Conservation (phyloP, 2,113 vertebrate genomes). For the Sinosuthora webbiana region DNA sequence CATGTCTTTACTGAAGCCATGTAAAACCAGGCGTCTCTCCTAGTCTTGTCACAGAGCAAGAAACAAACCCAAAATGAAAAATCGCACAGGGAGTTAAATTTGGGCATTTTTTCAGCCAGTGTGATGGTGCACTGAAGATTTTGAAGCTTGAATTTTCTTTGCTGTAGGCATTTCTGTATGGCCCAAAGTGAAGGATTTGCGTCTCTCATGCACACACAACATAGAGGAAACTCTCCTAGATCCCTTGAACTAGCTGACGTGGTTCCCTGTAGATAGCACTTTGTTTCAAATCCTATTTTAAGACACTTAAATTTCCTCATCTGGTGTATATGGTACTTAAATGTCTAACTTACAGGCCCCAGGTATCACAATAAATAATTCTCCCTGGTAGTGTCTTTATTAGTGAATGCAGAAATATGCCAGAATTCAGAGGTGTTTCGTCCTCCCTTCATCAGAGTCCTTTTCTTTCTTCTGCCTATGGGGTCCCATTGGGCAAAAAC, state of each 20-base stretch:
- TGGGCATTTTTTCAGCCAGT: background rate
- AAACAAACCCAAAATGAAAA: background rate
- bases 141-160: background rate
- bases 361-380: background rate
- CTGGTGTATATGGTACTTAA: background rate
- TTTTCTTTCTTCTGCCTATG: background rate
- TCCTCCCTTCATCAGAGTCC: background rate
- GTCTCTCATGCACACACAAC: background rate
- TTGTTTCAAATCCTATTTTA: background rate
- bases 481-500: background rate
- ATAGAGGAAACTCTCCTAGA: background rate
- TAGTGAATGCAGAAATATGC: background rate
- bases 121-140: background rate
- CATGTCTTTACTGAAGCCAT: background rate
- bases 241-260: background rate
- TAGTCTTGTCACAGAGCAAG: background rate
- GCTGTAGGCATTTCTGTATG: background rate
- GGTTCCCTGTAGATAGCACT: background rate
- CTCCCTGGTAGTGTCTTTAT: background rate
- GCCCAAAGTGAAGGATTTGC: background rate
- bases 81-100: accelerated
- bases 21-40: background rate
- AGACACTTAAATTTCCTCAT: accelerated
- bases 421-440: background rate
- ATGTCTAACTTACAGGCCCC: background rate